Evolutionary conservation across 2,888 invertebrate genomes (phyloP).

Genomic region (Lissocephala sabroskyi): DNA sequence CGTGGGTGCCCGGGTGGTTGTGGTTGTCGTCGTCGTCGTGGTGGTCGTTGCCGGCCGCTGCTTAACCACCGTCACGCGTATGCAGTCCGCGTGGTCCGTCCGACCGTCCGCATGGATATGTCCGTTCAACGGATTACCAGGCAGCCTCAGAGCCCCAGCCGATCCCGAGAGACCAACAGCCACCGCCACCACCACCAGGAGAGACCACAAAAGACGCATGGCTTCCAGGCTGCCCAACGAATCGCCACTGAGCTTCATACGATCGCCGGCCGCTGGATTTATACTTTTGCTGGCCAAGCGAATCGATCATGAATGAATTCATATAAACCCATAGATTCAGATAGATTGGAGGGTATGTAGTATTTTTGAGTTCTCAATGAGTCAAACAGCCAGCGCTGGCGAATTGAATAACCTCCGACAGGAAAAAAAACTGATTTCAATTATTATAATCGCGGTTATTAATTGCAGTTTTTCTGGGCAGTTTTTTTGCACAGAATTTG

Average conservation of each 20-base stretch:
- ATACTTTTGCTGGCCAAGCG: conserved; percentile 14
- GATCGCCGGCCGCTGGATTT: conserved; percentile 14
- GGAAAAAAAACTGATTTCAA: too few species aligned
- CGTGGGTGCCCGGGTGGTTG: conserved; percentile 22
- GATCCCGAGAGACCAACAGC: not conserved
- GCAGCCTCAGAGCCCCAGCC: not conserved
- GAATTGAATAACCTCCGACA: too few species aligned
- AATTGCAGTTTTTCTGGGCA: conserved; percentile 2
- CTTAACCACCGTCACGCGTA: conserved; percentile 44
- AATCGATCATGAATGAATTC: too few species aligned
- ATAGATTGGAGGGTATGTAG: too few species aligned
- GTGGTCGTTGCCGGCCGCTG: conserved; percentile 6
- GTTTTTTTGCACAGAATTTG: too few species aligned
- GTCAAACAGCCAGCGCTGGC: too few species aligned
- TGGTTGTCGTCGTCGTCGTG: conserved; percentile 14
- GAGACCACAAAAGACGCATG: not conserved
- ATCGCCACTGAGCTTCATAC: too few species aligned
- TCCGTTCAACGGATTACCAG: not conserved
- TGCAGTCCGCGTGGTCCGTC: conserved; percentile 41
- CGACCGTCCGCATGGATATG: conserved; percentile 19
- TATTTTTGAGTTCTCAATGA: too few species aligned
- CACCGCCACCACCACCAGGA: conserved; percentile 8
- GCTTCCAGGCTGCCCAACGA: too few species aligned
- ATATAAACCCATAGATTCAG: too few species aligned
- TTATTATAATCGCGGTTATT: not conserved